phyloP scores from a whole-genome alignment of 2,797 vertebrate species.

The Phrynocephalus forsythii region DNA sequence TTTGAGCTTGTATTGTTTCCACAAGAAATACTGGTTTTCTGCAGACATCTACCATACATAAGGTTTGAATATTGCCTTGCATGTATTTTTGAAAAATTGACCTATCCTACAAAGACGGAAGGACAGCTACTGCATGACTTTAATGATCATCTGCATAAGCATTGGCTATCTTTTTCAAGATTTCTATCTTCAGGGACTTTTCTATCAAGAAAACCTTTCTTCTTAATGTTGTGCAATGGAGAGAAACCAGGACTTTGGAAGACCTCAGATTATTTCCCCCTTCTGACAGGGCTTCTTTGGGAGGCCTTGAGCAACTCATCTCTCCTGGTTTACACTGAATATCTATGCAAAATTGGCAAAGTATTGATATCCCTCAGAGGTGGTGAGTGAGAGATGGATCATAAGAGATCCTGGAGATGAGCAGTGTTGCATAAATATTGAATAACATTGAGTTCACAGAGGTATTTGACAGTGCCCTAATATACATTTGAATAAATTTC shows the following conservation, averaged over 20 bases:
- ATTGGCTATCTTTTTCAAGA: background rate
- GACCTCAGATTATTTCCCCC: conserved; percentile 3
- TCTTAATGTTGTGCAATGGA: background rate
- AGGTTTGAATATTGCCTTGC: background rate
- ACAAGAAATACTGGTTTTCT: background rate
- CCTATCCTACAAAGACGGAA: background rate
- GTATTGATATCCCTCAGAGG: background rate
- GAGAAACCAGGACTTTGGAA: background rate
- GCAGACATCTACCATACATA: too few relatives aligned
- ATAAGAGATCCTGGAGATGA: background rate
- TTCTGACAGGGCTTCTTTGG: conserved; percentile 2
- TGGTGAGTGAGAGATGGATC: background rate
- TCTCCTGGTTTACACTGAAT: background rate
- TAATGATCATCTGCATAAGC: conserved; percentile 10
- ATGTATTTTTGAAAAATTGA: background rate
- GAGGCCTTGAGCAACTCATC: conserved; percentile 23
- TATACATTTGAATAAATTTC: background rate
- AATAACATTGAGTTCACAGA: background rate
- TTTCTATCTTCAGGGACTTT: background rate
- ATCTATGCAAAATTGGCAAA: background rate
- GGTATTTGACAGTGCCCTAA: background rate
- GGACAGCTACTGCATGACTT: background rate
- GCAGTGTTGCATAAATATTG: conserved; percentile 11
- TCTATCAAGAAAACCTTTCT: background rate
- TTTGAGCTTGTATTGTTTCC: background rate